These are phyloP conservation scores for Miichthys miiuy DNA, from an alignment of 2,797 vertebrate genomes.

Conservation along the genomic window DNA sequence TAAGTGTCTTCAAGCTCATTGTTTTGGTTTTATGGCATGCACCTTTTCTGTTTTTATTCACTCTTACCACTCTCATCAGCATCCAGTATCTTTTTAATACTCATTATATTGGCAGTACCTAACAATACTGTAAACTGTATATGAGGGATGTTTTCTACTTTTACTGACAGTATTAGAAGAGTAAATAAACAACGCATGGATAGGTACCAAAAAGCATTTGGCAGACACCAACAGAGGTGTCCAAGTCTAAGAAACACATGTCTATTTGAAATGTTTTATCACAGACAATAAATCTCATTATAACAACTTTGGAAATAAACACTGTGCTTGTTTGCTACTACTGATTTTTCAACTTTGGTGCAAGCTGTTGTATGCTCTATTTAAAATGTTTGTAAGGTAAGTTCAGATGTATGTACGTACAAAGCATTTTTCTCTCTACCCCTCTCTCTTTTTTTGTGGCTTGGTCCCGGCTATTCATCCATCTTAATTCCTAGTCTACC, in stretches of 20 bases:
- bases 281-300: neutral
- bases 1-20: neutral
- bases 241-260: neutral
- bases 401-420: conserved; percentile 9
- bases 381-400: neutral
- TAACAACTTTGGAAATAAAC: neutral
- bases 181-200: conserved; percentile 1
- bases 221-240: neutral
- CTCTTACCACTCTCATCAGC: neutral
- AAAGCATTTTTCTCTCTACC: conserved; percentile 6
- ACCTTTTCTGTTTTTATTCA: neutral
- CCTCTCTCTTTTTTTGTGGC: neutral
- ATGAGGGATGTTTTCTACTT: neutral
- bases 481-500: conserved; percentile 21
- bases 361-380: neutral
- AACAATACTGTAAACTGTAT: conserved; percentile 1
- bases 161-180: neutral
- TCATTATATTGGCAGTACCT: neutral
- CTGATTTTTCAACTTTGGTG: neutral
- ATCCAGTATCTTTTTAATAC: neutral
- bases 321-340: neutral
- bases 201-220: neutral
- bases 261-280: neutral
- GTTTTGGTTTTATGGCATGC: neutral
- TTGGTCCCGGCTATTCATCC: conserved; percentile 22